Conservation (phyloP, 1,140 invertebrate genomes). For the Drosophila murphyi region DNA sequence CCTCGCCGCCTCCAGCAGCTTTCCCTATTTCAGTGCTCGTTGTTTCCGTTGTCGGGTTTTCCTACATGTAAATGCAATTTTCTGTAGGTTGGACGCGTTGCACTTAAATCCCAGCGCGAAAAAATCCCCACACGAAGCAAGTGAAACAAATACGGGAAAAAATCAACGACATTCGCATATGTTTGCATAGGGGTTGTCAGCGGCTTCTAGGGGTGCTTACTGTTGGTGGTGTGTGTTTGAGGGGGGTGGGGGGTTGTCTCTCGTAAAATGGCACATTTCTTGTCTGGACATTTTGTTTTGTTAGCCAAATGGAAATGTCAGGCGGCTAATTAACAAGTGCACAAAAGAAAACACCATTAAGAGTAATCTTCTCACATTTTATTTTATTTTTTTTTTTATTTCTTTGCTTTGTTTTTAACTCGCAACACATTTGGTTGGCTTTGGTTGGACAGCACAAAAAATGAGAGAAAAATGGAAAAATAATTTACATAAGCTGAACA, state of each 20-base stretch:
- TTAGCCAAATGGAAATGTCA: conserved; percentile 41
- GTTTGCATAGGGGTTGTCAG: conserved; percentile 25
- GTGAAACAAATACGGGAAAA: neutral
- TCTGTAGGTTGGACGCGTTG: conserved; percentile 48
- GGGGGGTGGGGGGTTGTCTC: neutral
- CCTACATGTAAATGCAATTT: conserved; percentile 75
- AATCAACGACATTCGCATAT: conserved; percentile 36
- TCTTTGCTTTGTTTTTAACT: neutral
- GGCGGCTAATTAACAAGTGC: conserved; percentile 39
- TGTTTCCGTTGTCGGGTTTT: conserved; percentile 49
- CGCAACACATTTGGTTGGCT: neutral
- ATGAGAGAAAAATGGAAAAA: neutral
- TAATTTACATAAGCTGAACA: neutral
- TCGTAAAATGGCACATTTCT: conserved; percentile 47
- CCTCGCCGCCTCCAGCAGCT: neutral
- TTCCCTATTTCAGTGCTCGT: neutral
- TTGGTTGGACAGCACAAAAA: neutral
- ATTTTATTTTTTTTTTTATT: neutral
- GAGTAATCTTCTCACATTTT: neutral
- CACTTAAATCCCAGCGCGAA: conserved; percentile 41
- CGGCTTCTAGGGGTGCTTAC: neutral
- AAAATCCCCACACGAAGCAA: conserved; percentile 24
- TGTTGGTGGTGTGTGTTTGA: too few species aligned
- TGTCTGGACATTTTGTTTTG: conserved; percentile 55
- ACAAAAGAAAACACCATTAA: neutral